Percentiles rank a stretch among this genome's conserved stretches.
Evolutionary conservation across 1,140 invertebrate species (phyloP).

Genomic region (Bombus waltoni): DNA sequence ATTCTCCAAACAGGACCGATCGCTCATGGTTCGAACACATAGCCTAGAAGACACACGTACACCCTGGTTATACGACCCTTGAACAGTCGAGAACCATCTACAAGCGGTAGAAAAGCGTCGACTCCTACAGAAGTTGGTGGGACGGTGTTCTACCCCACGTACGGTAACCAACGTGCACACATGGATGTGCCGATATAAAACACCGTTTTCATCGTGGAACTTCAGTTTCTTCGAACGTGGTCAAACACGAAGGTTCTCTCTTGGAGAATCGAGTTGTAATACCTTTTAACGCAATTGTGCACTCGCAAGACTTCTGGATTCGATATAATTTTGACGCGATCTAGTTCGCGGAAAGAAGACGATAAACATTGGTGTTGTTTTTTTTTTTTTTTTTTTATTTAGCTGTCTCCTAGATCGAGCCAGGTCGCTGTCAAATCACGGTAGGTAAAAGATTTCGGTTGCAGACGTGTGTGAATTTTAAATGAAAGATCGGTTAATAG

Average conservation of each 20-base stretch:
- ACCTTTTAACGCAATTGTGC: neutral
- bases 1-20: neutral
- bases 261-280: neutral
- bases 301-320: neutral
- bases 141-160: constrained; percentile 15
- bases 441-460: neutral
- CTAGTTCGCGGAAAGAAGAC: neutral
- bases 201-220: constrained; percentile 34
- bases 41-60: neutral
- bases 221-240: constrained; percentile 58
- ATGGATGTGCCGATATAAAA: constrained; percentile 59
- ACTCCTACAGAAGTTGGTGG: constrained; percentile 7
- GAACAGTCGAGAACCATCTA: constrained; percentile 42
- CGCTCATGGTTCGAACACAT: too few relatives aligned
- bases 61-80: constrained; percentile 21
- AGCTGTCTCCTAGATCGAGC: neutral
- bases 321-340: neutral
- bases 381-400: neutral
- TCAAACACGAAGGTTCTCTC: constrained; percentile 23
- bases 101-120: neutral
- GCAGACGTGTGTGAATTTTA: neutral
- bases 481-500: too few relatives aligned
- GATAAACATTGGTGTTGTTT: too few relatives aligned
- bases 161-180: neutral
- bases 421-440: neutral